Percentiles rank a stretch among this genome's conserved stretches.
Evolutionary conservation across 2,888 invertebrate species (phyloP).

Genomic region (Catocala sponsa): DNA sequence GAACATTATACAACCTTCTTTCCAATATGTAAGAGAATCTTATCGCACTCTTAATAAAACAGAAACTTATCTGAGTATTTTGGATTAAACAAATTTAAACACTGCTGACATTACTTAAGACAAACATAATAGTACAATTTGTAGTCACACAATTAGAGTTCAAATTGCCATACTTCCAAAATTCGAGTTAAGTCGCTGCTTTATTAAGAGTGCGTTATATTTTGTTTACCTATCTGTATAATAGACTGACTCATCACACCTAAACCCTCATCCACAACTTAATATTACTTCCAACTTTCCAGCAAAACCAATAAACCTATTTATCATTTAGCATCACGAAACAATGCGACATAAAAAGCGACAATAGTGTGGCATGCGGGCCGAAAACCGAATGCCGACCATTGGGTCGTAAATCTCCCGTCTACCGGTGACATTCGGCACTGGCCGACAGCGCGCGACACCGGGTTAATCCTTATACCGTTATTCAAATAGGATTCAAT

Average conservation of each 20-base stretch:
- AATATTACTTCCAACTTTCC: conserved; percentile 13
- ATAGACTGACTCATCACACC: not conserved
- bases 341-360: conserved; percentile 48
- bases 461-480: conserved; percentile 49
- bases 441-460: conserved; percentile 33
- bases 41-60: too few relatives aligned
- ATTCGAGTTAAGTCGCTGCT: too few relatives aligned
- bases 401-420: conserved; percentile 18
- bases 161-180: too few relatives aligned
- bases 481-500: conserved; percentile 45
- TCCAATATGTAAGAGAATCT: too few relatives aligned
- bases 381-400: conserved; percentile 14
- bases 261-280: conserved; percentile 4
- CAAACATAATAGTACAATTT: too few relatives aligned
- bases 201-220: too few relatives aligned
- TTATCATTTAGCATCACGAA: conserved; percentile 37
- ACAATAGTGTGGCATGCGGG: conserved; percentile 45
- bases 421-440: conserved; percentile 17
- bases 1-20: too few relatives aligned
- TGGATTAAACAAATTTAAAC: too few relatives aligned
- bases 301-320: conserved; percentile 29
- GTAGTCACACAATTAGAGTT: too few relatives aligned
- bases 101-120: too few relatives aligned
- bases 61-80: too few relatives aligned
- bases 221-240: too few relatives aligned